These are phyloP conservation scores for Oreocharis arfaki DNA, from an alignment of 2,113 vertebrate species.

Conservation along the genomic window DNA sequence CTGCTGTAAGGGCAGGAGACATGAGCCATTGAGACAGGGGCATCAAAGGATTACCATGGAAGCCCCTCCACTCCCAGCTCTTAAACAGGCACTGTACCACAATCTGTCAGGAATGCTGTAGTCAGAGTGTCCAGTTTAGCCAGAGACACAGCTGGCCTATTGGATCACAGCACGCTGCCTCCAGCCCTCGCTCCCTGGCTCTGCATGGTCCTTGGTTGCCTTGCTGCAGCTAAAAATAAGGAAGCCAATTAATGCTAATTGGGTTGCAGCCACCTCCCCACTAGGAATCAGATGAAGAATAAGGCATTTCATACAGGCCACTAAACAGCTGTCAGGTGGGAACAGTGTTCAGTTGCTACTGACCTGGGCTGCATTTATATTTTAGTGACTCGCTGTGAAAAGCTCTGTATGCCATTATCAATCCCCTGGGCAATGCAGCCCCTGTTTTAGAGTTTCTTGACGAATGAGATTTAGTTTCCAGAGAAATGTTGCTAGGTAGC, in stretches of 20 bases:
- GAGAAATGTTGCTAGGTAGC: slow-evolving; percentile 73
- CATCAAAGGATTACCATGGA: background rate
- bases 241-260: slow-evolving; percentile 24
- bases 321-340: slow-evolving; percentile 23
- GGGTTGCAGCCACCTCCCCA: background rate
- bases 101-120: background rate
- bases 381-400: slow-evolving; percentile 15
- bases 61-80: background rate
- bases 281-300: background rate
- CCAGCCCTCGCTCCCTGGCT: background rate
- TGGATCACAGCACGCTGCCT: background rate
- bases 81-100: background rate
- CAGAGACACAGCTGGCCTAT: background rate
- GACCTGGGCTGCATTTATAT: background rate
- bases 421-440: slow-evolving; percentile 22
- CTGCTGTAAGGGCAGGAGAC: background rate
- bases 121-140: background rate
- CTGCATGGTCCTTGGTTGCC: background rate
- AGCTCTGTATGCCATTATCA: slow-evolving; percentile 22
- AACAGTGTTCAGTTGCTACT: background rate
- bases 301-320: background rate
- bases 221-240: background rate
- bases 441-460: slow-evolving; percentile 62
- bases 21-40: fast-evolving
- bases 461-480: slow-evolving; percentile 66